Conservation (phyloP, 2,113 vertebrate species). For the Camarhynchus parvulus region DNA sequence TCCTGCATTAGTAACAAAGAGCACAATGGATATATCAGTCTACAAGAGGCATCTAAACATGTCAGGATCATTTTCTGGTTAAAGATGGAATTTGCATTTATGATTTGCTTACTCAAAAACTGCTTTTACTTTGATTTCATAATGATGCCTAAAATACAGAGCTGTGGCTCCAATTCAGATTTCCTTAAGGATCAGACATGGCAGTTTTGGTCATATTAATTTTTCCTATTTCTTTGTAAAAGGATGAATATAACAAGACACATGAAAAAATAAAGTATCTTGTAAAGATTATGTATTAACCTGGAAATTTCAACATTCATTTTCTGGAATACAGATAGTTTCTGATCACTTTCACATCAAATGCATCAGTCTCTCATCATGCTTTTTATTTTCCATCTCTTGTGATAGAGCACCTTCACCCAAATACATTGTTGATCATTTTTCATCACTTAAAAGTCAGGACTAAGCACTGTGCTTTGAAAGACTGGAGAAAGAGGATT, state of each 20-base stretch:
- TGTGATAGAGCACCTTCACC: neutral
- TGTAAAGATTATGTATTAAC: neutral
- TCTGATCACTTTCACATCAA: neutral
- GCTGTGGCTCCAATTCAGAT: neutral
- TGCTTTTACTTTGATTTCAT: neutral
- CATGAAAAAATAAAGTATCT: neutral
- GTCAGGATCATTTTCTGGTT: neutral
- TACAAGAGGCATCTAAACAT: neutral
- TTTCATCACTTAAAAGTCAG: neutral
- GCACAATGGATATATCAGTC: neutral
- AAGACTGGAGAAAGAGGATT: neutral
- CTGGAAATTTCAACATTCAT: neutral
- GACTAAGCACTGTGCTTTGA: neutral
- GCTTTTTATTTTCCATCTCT: neutral
- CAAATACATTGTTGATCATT: neutral
- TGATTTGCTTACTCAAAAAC: neutral
- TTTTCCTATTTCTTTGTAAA: neutral
- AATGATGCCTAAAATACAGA: neutral
- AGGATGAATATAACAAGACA: neutral
- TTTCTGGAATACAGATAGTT: neutral
- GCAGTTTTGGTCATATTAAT: neutral
- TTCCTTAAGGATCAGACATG: neutral
- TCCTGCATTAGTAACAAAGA: neutral
- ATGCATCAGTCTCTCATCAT: neutral
- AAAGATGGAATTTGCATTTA: neutral